Evolutionary conservation across 2,888 invertebrate species (phyloP).

Genomic region (Caenorhabditis imperialis): DNA sequence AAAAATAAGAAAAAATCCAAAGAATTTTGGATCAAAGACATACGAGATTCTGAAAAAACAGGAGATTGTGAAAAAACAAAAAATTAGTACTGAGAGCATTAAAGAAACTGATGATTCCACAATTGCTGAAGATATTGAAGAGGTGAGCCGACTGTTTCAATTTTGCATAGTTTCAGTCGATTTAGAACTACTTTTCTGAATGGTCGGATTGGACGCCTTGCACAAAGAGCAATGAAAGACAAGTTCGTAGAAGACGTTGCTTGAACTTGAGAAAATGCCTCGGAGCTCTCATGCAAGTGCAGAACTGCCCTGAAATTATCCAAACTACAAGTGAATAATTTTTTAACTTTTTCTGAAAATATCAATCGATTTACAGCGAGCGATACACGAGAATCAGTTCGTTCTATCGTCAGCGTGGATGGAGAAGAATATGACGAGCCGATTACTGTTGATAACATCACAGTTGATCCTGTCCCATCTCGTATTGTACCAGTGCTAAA

Average conservation of each 20-base stretch:
- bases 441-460: slow-evolving; percentile 40
- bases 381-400: slow-evolving; percentile 34
- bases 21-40: slow-evolving; percentile 64
- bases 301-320: slow-evolving; percentile 62
- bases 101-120: not conserved
- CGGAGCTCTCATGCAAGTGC: slow-evolving; percentile 73
- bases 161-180: not conserved
- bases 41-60: slow-evolving; percentile 48
- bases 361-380: slow-evolving; percentile 15
- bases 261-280: slow-evolving; percentile 72
- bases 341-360: too few species aligned
- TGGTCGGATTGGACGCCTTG: slow-evolving; percentile 77
- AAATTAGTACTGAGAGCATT: too few species aligned
- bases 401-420: slow-evolving; percentile 41
- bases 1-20: slow-evolving; percentile 56
- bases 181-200: slow-evolving; percentile 70
- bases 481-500: slow-evolving; percentile 18
- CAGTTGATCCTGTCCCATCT: slow-evolving; percentile 14
- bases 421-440: slow-evolving; percentile 56
- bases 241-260: slow-evolving; percentile 76
- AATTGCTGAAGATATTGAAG: slow-evolving; percentile 24
- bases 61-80: slow-evolving; percentile 23
- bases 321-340: slow-evolving; percentile 41
- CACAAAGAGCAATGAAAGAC: slow-evolving; percentile 73
- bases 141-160: slow-evolving; percentile 2